These are phyloP conservation scores for Nebria salina DNA, from an alignment of 2,888 invertebrate genomes.

Conservation along the genomic window DNA sequence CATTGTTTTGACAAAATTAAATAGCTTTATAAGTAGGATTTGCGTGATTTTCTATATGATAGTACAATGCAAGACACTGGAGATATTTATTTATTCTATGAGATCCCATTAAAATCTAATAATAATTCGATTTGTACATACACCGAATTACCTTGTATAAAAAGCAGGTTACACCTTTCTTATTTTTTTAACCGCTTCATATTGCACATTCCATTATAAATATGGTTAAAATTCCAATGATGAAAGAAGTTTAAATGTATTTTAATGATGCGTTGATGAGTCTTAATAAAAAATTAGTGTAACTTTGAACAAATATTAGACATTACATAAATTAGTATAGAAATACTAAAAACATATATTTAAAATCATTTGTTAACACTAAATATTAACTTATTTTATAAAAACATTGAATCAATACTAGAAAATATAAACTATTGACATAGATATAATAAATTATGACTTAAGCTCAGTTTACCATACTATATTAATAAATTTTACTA, in stretches of 20 bases:
- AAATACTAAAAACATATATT: background rate
- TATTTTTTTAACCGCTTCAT: background rate
- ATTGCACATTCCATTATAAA: background rate
- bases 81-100: background rate
- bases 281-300: background rate
- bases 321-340: background rate
- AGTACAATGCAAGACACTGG: too few species aligned
- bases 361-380: background rate
- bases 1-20: too few species aligned
- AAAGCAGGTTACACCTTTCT: background rate
- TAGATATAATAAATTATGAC: too few species aligned
- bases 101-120: background rate
- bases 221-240: background rate
- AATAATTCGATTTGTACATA: background rate
- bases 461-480: too few species aligned
- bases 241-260: background rate
- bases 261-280: background rate
- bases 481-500: too few species aligned
- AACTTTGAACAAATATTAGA: background rate
- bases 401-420: background rate
- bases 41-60: too few species aligned
- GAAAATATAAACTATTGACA: background rate
- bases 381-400: background rate
- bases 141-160: background rate
- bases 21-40: too few species aligned